These are phyloP conservation scores for Piscicola geometra DNA, from an alignment of 2,888 invertebrate genomes.

Conservation along the genomic window DNA sequence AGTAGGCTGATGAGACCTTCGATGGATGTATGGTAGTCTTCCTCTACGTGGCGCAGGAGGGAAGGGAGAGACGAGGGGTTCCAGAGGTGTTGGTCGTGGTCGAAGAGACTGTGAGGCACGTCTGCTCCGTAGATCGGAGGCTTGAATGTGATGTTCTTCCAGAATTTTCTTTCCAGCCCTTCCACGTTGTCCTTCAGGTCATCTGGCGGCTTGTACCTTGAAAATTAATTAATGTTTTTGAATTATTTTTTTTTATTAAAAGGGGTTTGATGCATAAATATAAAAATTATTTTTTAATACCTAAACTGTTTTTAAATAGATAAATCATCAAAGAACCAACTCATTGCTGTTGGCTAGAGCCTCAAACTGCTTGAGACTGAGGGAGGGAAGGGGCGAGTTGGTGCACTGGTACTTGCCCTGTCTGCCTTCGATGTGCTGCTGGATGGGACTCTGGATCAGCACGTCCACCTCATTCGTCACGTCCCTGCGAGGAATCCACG, in stretches of 20 bases:
- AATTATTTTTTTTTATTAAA: too few relatives aligned
- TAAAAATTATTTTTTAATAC: too few relatives aligned
- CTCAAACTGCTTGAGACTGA: slow-evolving; percentile 82
- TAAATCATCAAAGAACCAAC: too few relatives aligned
- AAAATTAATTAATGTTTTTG: too few relatives aligned
- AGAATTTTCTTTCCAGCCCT: slow-evolving; percentile 73
- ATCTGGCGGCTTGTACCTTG: slow-evolving; percentile 48
- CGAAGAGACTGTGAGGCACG: slow-evolving; percentile 69
- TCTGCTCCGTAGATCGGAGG: slow-evolving; percentile 98
- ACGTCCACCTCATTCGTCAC: slow-evolving; percentile 79
- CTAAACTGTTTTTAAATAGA: too few relatives aligned
- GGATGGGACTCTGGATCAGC: slow-evolving; percentile 88
- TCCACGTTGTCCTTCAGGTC: slow-evolving; percentile 44
- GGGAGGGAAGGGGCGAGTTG: slow-evolving; percentile 87
- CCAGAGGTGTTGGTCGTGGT: slow-evolving; percentile 39
- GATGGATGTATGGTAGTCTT: slow-evolving; percentile 59
- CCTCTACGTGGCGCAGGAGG: slow-evolving; percentile 36
- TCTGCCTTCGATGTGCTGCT: slow-evolving; percentile 79
- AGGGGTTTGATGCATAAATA: too few relatives aligned
- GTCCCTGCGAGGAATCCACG: slow-evolving; percentile 78
- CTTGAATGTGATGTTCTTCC: slow-evolving; percentile 93
- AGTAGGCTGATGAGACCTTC: slow-evolving; percentile 45
- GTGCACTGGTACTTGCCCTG: slow-evolving; percentile 93
- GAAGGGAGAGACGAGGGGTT: slow-evolving; percentile 39
- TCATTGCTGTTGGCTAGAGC: slow-evolving; percentile 67